Evolutionary conservation across 2,113 vertebrate species (phyloP), one percentile per base, ranked within the genome.

Genomic region (Euleptes europaea): DNA sequence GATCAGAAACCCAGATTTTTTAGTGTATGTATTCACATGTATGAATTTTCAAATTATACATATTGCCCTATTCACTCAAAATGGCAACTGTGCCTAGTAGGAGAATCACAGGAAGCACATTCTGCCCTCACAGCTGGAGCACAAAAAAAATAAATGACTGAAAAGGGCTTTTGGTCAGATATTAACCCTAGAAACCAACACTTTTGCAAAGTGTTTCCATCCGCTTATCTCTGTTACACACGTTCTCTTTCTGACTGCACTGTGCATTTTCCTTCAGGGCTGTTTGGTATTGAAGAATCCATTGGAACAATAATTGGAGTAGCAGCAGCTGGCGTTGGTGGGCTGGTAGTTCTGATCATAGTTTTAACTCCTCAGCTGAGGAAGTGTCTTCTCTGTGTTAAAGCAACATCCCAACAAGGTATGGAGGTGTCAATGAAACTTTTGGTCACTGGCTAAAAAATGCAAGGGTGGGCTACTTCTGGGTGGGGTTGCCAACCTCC

Each of bases 221-320:
- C 17, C 44, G 15, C 47, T 80, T 28, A 49, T 28, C 80, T 88
- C 12, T 33, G n/a, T 82, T 54, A 4, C 19, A 33, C 54, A 26
- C 75, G 67, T n/a, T 82, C 0, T 1, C 60, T 14, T 40, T 11
- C n/a, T 83, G 23, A 4, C 0, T 0, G 66, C 1, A 42, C 13
- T 82, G 40, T 88, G 5, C 73, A 42, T 89, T 83, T 19, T 86
- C 19, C 35, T 49, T 6, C 70, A 95, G 96, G 92, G 44, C 76
- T 94, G 81, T 92, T 93, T 87, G 93, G 90, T 9, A 87, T 95
- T 86, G 93, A 95, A 86, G 95, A 96, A 84, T 94, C 95, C 54
- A 92, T 95, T 71, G 95, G 94, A 87, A 94, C 91, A 11, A 93
- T 94, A 81, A 89, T 94, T 21, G 94, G 94, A 1, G 83, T 96